Evolutionary conservation across 2,113 vertebrate species (phyloP), one percentile per base, ranked within the genome.

Genomic region (Geococcyx californianus): DNA sequence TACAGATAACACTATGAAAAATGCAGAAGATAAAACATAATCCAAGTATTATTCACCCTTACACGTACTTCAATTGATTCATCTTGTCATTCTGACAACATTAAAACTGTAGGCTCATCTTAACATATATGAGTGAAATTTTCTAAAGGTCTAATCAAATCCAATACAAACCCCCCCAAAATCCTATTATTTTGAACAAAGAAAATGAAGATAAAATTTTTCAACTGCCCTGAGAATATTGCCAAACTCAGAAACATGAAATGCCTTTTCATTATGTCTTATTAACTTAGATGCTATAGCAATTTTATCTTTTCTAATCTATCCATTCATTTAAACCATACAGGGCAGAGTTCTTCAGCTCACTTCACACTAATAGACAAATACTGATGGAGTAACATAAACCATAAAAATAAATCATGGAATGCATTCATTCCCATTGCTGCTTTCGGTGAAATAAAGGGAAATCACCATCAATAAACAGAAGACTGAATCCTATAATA

Each of bases 391-490:
- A 84, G 62, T 34, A 58, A 56, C 49, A 88, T 36, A 56, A 85
- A 40, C 63, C 49, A 75, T 51, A 59, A 59, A 81, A 93, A 18
- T 4, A 45, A 73, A 81, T 89, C 69, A 17, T 2, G 5, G 33
- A 51, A 51, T n/a, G 49, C 52, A 49, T 63, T 78, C 77, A n/a
- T 42, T 20, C 51, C 38, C 42, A 34, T 0, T 56, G 54, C 82
- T 90, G 70, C 67, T 83, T 76, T 73, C 70, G 79, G 70, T 31
- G 52, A 93, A 82, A 91, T 42, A 44, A 73, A 90, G 40, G 74
- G 52, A 94, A 93, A 95, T 73, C 72, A 59, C 45, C 63, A 59
- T 38, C 83, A 81, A 67, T 38, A 87, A 96, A 94, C 68, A 95
- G 47, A 19, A 68, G 64, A 15, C 29, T 66, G 34, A 56, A 36